Conservation (phyloP, 2,888 invertebrate species). For the Papilio gigon region DNA sequence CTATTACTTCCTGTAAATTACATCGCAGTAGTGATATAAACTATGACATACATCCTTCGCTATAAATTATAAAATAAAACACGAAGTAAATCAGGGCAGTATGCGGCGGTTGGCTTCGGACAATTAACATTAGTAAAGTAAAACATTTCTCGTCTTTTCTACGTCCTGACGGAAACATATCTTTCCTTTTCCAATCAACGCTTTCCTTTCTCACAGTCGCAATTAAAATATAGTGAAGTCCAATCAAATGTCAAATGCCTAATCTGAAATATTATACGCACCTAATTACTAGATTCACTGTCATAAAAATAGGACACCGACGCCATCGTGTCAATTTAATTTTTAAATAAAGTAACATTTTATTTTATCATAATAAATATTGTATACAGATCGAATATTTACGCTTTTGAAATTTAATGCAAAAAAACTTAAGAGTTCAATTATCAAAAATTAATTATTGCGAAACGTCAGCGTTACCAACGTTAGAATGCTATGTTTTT, state of each 20-base stretch:
- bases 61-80: constrained; percentile 38
- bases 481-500: constrained; percentile 9
- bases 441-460: constrained; percentile 22
- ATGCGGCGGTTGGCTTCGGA: constrained; percentile 2
- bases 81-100: constrained; percentile 36
- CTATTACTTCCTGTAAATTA: constrained; percentile 32
- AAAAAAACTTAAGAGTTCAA: background rate
- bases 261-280: no score
- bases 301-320: background rate
- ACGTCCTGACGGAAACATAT: background rate
- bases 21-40: constrained; percentile 31
- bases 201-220: background rate
- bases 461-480: background rate
- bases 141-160: background rate
- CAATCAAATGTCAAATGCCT: no score
- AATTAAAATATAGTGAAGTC: no score
- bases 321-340: no score
- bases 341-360: no score
- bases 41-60: constrained; percentile 27
- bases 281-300: background rate
- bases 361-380: no score
- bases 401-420: background rate
- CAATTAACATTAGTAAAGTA: background rate
- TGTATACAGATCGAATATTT: no score
- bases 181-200: background rate